Conservation (phyloP, 2,113 vertebrate genomes). For the Cryptomyrus ogoouensis region DNA sequence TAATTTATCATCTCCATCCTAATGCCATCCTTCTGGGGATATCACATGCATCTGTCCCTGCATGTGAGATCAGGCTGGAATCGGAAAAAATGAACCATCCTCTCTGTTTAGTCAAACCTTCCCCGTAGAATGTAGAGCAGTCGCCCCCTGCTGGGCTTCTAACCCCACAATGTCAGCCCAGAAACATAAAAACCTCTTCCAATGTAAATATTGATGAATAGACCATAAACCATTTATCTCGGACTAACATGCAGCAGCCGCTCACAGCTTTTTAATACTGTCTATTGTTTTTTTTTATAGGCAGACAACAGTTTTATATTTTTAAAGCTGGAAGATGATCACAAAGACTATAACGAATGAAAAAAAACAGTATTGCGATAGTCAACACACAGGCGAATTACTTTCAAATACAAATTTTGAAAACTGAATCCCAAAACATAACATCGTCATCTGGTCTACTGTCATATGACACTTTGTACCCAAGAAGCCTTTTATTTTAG, state of each 20-base stretch:
- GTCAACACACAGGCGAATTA: neutral
- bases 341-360: neutral
- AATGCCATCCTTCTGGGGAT: constrained; percentile 6
- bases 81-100: neutral
- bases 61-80: neutral
- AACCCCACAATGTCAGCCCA: neutral
- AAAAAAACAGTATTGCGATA: neutral
- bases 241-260: neutral
- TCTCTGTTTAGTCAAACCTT: neutral
- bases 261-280: neutral
- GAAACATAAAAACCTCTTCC: neutral
- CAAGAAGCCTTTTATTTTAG: neutral
- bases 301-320: neutral
- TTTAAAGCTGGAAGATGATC: neutral
- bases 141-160: constrained; percentile 16
- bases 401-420: neutral
- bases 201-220: neutral
- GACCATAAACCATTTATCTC: neutral
- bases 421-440: neutral
- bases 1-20: neutral
- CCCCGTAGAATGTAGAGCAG: neutral
- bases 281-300: neutral
- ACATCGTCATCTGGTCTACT: neutral
- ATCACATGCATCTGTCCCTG: neutral
- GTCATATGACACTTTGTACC: neutral